Conservation (phyloP, 1,140 invertebrate species). For the Aphelenchoides besseyi region DNA sequence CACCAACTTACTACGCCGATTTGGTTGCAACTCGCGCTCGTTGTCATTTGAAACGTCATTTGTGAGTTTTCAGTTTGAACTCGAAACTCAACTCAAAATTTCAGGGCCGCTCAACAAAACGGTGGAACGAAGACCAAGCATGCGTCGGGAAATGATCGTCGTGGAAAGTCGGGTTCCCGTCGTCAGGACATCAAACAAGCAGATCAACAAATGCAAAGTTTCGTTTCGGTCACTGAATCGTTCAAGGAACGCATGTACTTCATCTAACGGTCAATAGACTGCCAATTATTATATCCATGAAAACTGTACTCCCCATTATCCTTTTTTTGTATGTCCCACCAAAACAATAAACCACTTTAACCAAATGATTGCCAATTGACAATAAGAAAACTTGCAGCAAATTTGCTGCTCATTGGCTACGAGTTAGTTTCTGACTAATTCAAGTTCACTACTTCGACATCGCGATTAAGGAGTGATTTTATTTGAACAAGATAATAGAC, state of each 20-base stretch:
- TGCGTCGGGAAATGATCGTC: not conserved
- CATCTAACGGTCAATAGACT: too few species aligned
- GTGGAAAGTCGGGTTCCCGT: not conserved
- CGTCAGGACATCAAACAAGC: slow-evolving; percentile 16
- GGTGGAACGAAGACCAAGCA: not conserved
- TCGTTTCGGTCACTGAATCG: slow-evolving; percentile 36
- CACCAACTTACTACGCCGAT: slow-evolving; percentile 89
- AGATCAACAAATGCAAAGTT: slow-evolving; percentile 36
- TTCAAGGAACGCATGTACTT: slow-evolving; percentile 49
- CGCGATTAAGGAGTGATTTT: too few species aligned
- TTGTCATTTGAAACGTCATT: slow-evolving; percentile 45
- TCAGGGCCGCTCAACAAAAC: not conserved
- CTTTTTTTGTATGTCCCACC: too few species aligned
- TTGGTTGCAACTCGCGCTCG: slow-evolving; percentile 75
- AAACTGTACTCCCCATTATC: too few species aligned
- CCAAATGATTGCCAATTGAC: too few species aligned
- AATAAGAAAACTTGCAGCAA: too few species aligned
- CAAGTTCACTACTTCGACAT: too few species aligned
- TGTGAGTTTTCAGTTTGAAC: not conserved
- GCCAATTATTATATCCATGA: too few species aligned
- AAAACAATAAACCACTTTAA: too few species aligned
- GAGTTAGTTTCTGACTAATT: too few species aligned
- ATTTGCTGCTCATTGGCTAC: too few species aligned
- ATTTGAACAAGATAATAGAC: too few species aligned
- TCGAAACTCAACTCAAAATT: not conserved